A percentile compares a stretch with the other conserved stretches of the same genome.
These are phyloP conservation scores for Drosophila yooni DNA, from an alignment of 2,888 invertebrate species.

Conservation along the genomic window DNA sequence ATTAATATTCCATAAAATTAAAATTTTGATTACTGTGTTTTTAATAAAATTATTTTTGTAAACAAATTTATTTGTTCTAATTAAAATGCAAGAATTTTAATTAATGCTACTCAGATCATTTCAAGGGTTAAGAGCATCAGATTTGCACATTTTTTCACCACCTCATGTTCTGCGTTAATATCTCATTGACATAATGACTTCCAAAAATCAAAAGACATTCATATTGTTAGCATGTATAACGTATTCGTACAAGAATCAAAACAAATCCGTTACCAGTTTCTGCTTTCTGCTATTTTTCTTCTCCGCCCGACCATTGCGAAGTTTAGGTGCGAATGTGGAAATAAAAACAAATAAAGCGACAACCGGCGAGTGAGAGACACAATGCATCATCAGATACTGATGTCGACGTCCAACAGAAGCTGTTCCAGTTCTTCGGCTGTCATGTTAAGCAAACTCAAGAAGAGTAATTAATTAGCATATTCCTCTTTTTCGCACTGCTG, in stretches of 20 bases:
- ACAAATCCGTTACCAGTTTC: constrained; percentile 49
- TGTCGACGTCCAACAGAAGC: constrained; percentile 53
- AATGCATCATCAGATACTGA: constrained; percentile 20
- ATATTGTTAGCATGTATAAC: constrained; percentile 15
- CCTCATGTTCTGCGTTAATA: background rate
- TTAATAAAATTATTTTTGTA: background rate
- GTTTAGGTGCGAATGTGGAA: constrained; percentile 53
- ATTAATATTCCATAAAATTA: background rate
- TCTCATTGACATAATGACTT: constrained; percentile 15
- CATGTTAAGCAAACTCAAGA: constrained; percentile 38
- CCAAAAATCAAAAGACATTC: constrained; percentile 1
- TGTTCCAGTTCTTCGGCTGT: constrained; percentile 54
- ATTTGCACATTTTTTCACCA: background rate
- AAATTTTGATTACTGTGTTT: background rate
- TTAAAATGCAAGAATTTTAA: background rate
- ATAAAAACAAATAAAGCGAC: constrained; percentile 61
- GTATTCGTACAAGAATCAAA: constrained; percentile 45
- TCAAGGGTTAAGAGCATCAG: background rate
- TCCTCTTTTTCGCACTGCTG: constrained; percentile 27
- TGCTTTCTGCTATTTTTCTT: constrained; percentile 7
- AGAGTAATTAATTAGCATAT: constrained; percentile 44
- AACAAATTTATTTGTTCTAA: background rate
- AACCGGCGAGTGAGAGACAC: constrained; percentile 36
- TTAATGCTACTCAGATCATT: background rate
- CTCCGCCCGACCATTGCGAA: constrained; percentile 13